A percentile compares a stretch with the other conserved stretches of the same genome.
Evolutionary conservation across 2,113 vertebrate species (phyloP).

Genomic region (Zeus faber): DNA sequence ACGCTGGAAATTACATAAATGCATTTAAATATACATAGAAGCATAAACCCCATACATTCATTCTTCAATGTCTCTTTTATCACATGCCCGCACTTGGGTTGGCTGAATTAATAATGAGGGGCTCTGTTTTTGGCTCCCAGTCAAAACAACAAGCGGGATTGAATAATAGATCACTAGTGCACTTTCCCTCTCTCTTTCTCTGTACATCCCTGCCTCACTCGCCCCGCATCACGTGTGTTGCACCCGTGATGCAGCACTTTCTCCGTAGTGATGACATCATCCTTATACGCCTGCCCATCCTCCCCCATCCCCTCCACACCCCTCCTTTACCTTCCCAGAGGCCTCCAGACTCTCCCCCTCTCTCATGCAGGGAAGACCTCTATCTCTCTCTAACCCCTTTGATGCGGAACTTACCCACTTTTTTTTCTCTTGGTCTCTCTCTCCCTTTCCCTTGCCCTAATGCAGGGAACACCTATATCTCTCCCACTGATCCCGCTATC

Average conservation of each 20-base stretch:
- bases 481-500: no score
- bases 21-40: not conserved
- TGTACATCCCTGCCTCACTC: not conserved
- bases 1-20: no score
- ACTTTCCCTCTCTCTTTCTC: slow-evolving; percentile 2
- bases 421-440: no score
- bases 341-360: not conserved
- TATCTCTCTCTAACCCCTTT: no score
- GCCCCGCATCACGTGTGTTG: not conserved
- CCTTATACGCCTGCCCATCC: slow-evolving; percentile 13
- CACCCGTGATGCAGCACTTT: slow-evolving; percentile 53
- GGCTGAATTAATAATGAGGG: slow-evolving; percentile 52
- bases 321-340: not conserved
- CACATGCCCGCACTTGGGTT: not conserved
- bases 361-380: no score
- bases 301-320: not conserved
- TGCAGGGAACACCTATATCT: no score
- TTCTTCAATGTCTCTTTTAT: not conserved
- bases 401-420: no score
- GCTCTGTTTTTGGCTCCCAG: slow-evolving; percentile 46
- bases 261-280: slow-evolving; percentile 35
- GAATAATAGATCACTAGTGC: slow-evolving; percentile 50
- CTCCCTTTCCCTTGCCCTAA: no score
- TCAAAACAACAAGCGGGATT: slow-evolving; percentile 25
- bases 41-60: not conserved